Conservation (phyloP, 2,113 vertebrate genomes). For the Dinomys branickii region DNA sequence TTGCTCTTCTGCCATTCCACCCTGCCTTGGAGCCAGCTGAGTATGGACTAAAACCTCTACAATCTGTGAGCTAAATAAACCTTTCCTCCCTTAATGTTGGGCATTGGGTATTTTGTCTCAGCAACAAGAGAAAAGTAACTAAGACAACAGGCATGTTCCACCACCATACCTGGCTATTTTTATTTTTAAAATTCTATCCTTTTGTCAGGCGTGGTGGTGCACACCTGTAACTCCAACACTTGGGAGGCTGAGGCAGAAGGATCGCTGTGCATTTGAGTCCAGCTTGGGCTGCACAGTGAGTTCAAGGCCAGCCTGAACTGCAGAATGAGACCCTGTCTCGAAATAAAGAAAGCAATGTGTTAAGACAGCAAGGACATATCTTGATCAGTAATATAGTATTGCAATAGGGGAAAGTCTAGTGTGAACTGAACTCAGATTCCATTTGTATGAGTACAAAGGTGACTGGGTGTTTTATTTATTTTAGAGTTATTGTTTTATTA, state of each 20-base stretch:
- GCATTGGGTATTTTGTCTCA: neutral
- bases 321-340: too few relatives aligned
- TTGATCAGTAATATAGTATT: conserved; percentile 21
- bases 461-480: neutral
- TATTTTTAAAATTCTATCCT: neutral
- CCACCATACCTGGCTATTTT: neutral
- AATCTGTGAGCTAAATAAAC: neutral
- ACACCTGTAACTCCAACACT: too few relatives aligned
- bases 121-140: neutral
- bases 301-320: too few relatives aligned
- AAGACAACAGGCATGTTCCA: neutral
- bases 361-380: neutral
- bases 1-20: neutral
- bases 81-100: neutral
- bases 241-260: too few relatives aligned
- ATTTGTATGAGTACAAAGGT: neutral
- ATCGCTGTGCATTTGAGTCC: too few relatives aligned
- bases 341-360: neutral
- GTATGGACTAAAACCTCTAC: neutral
- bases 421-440: neutral
- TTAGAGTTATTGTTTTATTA: neutral
- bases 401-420: neutral
- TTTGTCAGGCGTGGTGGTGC: neutral
- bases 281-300: too few relatives aligned
- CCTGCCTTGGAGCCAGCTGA: neutral